Evolutionary conservation across 2,113 vertebrate genomes (phyloP).

Genomic region (Dromiciops gliroides): DNA sequence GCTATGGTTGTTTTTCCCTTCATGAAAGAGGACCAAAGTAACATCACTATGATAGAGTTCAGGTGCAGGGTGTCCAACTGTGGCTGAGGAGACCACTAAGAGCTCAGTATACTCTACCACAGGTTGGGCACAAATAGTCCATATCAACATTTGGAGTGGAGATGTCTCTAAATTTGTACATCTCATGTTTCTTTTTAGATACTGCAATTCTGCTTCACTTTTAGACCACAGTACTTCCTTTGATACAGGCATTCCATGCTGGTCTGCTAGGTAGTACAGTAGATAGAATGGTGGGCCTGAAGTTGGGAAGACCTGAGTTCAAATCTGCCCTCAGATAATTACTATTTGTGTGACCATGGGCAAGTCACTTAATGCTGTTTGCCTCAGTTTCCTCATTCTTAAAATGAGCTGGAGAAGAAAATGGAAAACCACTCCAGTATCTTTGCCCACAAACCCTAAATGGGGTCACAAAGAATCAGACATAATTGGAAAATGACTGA

Average conservation of each 20-base stretch:
- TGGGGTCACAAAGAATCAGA: not conserved
- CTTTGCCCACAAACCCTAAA: not conserved
- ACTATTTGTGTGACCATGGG: too few relatives aligned
- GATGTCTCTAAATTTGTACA: not conserved
- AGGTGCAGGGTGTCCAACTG: not conserved
- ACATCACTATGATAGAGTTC: not conserved
- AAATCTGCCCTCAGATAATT: not conserved
- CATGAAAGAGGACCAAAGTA: not conserved
- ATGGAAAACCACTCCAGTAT: not conserved
- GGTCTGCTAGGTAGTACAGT: not conserved
- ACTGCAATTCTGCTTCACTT: not conserved
- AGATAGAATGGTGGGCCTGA: not conserved
- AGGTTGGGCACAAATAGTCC: not conserved
- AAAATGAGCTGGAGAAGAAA: not conserved
- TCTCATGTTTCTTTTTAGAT: not conserved
- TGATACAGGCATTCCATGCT: not conserved
- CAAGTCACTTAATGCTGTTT: not conserved
- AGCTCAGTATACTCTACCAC: not conserved
- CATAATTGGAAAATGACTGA: not conserved
- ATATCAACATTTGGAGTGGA: not conserved
- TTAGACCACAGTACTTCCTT: not conserved
- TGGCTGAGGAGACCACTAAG: not conserved
- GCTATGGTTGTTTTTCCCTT: not conserved
- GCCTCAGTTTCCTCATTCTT: not conserved
- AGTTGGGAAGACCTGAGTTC: not conserved